phyloP scores from a whole-genome alignment of 2,888 invertebrate species.

The Atherix ibis region DNA sequence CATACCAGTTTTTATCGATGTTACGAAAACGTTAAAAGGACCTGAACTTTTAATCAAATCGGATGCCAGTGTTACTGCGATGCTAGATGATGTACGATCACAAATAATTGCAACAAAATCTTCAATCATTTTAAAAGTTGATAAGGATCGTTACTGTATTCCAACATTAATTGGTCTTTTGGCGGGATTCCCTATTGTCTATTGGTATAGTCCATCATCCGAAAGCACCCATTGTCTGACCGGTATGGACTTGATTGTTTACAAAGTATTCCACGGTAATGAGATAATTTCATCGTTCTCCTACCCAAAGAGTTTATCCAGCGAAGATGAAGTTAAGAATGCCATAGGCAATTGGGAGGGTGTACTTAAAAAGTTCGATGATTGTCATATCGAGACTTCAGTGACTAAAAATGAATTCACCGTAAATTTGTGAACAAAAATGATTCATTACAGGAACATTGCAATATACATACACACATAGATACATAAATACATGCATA shows the following conservation, averaged over 20 bases:
- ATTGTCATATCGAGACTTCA: conserved; percentile 5
- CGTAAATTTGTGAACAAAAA: conserved; percentile 5
- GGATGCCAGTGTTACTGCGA: not conserved
- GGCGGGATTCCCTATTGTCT: conserved; percentile 23
- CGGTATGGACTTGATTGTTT: conserved; percentile 8
- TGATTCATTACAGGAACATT: too few species aligned
- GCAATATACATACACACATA: too few species aligned
- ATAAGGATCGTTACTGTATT: conserved; percentile 15
- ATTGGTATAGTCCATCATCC: conserved; percentile 16
- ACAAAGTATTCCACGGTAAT: conserved; percentile 7
- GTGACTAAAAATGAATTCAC: conserved; percentile 6
- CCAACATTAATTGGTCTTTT: conserved; percentile 21
- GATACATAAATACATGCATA: too few species aligned
- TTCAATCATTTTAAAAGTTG: conserved; percentile 3
- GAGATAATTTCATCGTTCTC: conserved; percentile 10
- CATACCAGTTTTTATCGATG: conserved; percentile 11
- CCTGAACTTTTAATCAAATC: conserved; percentile 8
- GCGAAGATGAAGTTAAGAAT: conserved; percentile 1
- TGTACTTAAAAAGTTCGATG: conserved; percentile 1
- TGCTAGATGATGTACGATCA: conserved; percentile 5
- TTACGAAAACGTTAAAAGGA: conserved; percentile 9
- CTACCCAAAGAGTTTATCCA: conserved; percentile 8
- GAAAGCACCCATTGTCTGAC: conserved; percentile 8
- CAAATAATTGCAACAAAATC: conserved; percentile 4
- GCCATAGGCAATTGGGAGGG: conserved; percentile 7